Evolutionary conservation across 1,140 invertebrate species (phyloP).

Genomic region (Adelges cooleyi): DNA sequence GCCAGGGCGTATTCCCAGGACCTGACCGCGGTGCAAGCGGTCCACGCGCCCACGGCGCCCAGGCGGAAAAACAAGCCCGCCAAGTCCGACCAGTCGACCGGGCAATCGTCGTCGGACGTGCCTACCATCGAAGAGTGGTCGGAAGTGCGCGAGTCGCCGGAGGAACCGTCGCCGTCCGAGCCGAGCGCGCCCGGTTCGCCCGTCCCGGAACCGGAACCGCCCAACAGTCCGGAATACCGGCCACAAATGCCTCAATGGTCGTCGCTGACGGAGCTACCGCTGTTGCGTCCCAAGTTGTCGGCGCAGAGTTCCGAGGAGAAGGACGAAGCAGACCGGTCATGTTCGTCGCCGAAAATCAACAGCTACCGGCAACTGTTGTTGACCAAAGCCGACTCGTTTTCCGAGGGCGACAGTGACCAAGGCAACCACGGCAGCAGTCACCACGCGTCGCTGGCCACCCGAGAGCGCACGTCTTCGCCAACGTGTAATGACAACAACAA

Average conservation of each 20-base stretch:
- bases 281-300: conserved; percentile 43
- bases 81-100: background rate
- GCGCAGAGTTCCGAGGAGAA: conserved; percentile 60
- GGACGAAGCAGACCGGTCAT: conserved; percentile 42
- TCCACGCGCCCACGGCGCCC: background rate
- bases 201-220: background rate
- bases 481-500: conserved; percentile 38
- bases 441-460: conserved; percentile 36
- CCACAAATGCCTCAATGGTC: conserved; percentile 23
- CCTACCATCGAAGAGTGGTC: background rate
- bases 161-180: background rate
- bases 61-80: conserved; percentile 10
- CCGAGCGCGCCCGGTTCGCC: background rate
- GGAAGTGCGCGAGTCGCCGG: background rate
- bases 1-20: conserved; percentile 9
- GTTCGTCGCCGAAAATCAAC: conserved; percentile 6
- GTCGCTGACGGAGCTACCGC: conserved; percentile 10
- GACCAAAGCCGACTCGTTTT: conserved; percentile 43
- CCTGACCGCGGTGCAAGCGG: background rate
- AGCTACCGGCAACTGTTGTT: conserved; percentile 29
- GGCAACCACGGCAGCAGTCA: conserved; percentile 34
- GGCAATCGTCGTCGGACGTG: background rate
- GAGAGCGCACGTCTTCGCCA: conserved; percentile 35
- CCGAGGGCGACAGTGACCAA: conserved; percentile 45
- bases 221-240: conserved; percentile 9